These are phyloP conservation scores for Bergia puertoricense DNA, from an alignment of 92 coral and sea anemone species.

Conservation along the genomic window DNA sequence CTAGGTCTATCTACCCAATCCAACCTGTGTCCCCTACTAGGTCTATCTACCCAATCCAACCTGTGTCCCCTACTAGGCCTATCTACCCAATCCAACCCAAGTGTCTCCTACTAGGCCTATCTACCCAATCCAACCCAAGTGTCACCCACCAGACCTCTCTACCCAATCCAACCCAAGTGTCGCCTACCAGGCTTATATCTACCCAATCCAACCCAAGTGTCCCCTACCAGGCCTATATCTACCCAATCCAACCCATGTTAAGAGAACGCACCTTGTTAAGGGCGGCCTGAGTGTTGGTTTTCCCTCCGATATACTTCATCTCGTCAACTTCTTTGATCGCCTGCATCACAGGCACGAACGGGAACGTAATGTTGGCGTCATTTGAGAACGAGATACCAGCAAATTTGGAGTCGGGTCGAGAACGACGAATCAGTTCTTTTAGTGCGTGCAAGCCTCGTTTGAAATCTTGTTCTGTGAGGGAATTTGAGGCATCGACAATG, in stretches of 20 bases:
- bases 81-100: too few relatives aligned
- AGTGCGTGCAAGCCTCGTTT: background rate
- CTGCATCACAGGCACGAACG: background rate
- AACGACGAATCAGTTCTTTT: constrained; percentile 22
- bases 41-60: too few relatives aligned
- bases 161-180: background rate
- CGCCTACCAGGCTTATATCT: too few relatives aligned
- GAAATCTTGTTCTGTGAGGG: constrained; percentile 22
- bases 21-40: too few relatives aligned
- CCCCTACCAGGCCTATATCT: too few relatives aligned
- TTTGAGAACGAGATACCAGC: constrained; percentile 29
- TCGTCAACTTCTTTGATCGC: constrained; percentile 38
- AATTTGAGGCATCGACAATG: constrained; percentile 33
- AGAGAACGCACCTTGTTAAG: constrained; percentile 23
- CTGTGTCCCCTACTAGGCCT: too few relatives aligned
- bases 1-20: too few relatives aligned
- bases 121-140: too few relatives aligned
- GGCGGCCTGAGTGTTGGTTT: constrained; percentile 37
- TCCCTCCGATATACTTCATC: constrained; percentile 26
- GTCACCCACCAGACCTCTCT: too few relatives aligned
- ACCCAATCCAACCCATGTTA: background rate
- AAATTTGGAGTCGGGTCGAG: constrained; percentile 30
- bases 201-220: too few relatives aligned
- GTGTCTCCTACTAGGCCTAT: too few relatives aligned
- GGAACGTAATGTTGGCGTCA: constrained; percentile 23